These are phyloP conservation scores for Apodemus speciosus DNA, from an alignment of 2,113 vertebrate species.

Conservation along the genomic window DNA sequence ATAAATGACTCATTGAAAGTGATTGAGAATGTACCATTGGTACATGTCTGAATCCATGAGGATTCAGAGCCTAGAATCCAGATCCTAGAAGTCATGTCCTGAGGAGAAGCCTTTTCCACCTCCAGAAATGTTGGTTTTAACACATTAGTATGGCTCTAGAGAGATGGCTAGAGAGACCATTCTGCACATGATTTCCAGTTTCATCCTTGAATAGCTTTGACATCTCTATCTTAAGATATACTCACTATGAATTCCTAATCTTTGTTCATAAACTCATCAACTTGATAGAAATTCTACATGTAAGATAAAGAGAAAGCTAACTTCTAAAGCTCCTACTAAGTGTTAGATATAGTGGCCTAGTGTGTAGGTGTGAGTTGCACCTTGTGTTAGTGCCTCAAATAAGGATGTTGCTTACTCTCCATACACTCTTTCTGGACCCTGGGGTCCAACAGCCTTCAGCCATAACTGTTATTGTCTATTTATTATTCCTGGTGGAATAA, in stretches of 20 bases:
- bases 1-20: constrained; percentile 66
- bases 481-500: neutral
- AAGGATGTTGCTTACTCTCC: neutral
- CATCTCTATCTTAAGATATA: neutral
- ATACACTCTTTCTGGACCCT: neutral
- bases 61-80: neutral
- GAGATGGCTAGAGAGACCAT: neutral
- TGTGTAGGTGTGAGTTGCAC: neutral
- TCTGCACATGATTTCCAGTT: neutral
- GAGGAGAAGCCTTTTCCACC: neutral
- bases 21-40: constrained; percentile 41
- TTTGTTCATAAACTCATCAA: neutral
- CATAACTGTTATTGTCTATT: neutral
- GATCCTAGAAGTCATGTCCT: neutral
- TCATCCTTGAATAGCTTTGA: neutral
- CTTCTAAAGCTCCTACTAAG: neutral
- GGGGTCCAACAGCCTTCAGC: neutral
- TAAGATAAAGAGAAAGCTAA: neutral
- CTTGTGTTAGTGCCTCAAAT: neutral
- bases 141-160: neutral
- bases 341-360: neutral
- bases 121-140: neutral
- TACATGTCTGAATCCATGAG: constrained; percentile 14
- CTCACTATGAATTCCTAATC: neutral
- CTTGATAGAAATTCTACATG: neutral